Base-by-base conservation (phyloP, 2,888 invertebrate genomes). In the Diaperis boleti region DNA sequence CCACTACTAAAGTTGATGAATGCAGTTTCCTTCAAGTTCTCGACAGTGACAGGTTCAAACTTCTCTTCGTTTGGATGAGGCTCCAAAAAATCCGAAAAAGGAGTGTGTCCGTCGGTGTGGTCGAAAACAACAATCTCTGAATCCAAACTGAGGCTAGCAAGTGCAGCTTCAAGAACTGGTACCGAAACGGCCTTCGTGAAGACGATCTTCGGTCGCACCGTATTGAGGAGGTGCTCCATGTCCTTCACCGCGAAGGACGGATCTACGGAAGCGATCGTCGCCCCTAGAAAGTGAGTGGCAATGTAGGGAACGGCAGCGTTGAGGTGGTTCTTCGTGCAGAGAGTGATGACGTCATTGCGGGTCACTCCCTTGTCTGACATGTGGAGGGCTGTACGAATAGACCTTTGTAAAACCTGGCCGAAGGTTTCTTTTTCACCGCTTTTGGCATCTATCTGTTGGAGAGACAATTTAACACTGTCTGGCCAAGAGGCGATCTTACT, bases 281-380 rank as follows among this genome's bases (percentile, higher is more conserved):
- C 72, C 5, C 84, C 84, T 8, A 82, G 75, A 65, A 78, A 83
- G 1, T 83, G 65, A 0, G 81, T 80, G 1, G 83, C 83, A 35
- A 83, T 81, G 42, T 81, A 78, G 0, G 84, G 82, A 15, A 83
- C 76, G 1, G 73, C 72, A 1, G 82, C 64, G 52, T 84, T 79
- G 1, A 81, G 14, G 20, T 83, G 81, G 59, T 79, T 83, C 0
- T 80, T 80, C 3, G 81, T 82, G 77, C 83, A 82, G 0, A 83
- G 42, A 0, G 79, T 69, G 47, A 84, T 76, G 4, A 83, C 81
- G 59, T 84, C 83, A 4, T 81, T 81, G 4, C 45, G 55, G n/a
- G n/a, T n/a, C n/a, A n/a, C n/a, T 47, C n/a, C n/a, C n/a, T 73
- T 56, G 1, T 83, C 55, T 8, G 82, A 82, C 31, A 84, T 72